Percentiles rank a stretch among this genome's conserved stretches.
phyloP scores from a whole-genome alignment of 2,888 invertebrate species.

The Caenorhabditis afra region DNA sequence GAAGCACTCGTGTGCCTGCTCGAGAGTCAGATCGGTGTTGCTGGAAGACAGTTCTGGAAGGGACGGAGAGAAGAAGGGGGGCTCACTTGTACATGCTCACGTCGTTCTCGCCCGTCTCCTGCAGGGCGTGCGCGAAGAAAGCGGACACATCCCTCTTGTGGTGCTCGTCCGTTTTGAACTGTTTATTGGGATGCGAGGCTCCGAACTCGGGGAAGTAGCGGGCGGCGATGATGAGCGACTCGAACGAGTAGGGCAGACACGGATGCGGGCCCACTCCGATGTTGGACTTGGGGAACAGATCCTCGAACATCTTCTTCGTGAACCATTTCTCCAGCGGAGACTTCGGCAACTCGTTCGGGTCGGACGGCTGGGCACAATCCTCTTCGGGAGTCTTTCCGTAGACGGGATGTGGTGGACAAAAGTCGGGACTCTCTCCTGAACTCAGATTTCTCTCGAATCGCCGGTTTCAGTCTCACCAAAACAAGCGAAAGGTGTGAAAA shows the following conservation, averaged over 20 bases:
- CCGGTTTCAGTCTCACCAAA: slow-evolving; percentile 16
- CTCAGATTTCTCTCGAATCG: not conserved
- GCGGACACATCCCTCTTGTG: slow-evolving; percentile 76
- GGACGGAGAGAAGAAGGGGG: not conserved
- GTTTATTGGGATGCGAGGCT: slow-evolving; percentile 68
- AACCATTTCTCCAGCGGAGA: slow-evolving; percentile 76
- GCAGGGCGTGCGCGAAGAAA: slow-evolving; percentile 79
- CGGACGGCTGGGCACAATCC: slow-evolving; percentile 61
- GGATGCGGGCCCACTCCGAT: slow-evolving; percentile 76
- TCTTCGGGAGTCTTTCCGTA: slow-evolving; percentile 57
- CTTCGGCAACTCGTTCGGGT: slow-evolving; percentile 71
- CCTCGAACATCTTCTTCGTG: slow-evolving; percentile 76
- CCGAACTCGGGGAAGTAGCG: slow-evolving; percentile 80
- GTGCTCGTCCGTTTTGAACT: slow-evolving; percentile 66
- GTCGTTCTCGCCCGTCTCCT: slow-evolving; percentile 80
- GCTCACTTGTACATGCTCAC: slow-evolving; percentile 72
- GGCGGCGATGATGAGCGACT: slow-evolving; percentile 78
- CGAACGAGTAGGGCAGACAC: slow-evolving; percentile 79
- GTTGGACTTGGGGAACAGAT: slow-evolving; percentile 79
- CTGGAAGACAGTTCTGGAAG: too few species aligned
- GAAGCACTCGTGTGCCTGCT: slow-evolving; percentile 75
- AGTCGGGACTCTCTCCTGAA: slow-evolving; percentile 53
- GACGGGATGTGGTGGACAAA: slow-evolving; percentile 55
- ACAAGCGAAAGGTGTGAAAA: slow-evolving; percentile 42
- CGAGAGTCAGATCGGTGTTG: slow-evolving; percentile 61